Evolutionary conservation across 2,113 vertebrate genomes (phyloP).

Genomic region (Forbesichthys papilliferus): DNA sequence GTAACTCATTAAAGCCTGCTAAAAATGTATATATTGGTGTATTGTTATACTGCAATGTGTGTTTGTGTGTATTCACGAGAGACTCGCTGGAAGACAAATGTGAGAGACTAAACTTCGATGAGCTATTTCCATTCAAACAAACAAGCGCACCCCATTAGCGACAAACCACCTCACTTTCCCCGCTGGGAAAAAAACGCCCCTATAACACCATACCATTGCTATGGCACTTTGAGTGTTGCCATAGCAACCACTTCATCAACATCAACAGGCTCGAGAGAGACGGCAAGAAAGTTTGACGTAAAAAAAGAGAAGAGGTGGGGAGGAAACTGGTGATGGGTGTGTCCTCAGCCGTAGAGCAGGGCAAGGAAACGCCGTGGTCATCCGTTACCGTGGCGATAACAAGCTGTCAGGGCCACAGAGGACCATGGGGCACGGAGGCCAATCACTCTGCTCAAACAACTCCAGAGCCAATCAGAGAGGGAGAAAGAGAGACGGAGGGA

Average conservation of each 20-base stretch:
- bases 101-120: constrained; percentile 16
- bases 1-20: too few relatives aligned
- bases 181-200: too few relatives aligned
- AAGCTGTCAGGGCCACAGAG: constrained; percentile 70
- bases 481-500: constrained; percentile 7
- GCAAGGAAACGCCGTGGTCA: constrained; percentile 58
- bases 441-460: constrained; percentile 57
- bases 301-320: constrained; percentile 23
- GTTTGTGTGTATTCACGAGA: constrained; percentile 7
- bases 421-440: constrained; percentile 65
- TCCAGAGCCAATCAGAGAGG: constrained; percentile 62
- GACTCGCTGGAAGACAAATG: constrained; percentile 55
- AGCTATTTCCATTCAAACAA: too few relatives aligned
- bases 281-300: constrained; percentile 3
- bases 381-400: constrained; percentile 74
- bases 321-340: constrained; percentile 44
- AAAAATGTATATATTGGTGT: too few relatives aligned
- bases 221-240: too few relatives aligned
- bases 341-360: constrained; percentile 57
- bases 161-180: too few relatives aligned
- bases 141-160: too few relatives aligned
- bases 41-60: not conserved
- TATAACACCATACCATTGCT: too few relatives aligned
- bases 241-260: too few relatives aligned
- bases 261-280: constrained; percentile 33